Percentiles rank a stretch among this genome's conserved stretches.
Conservation (phyloP, 2,113 vertebrate genomes). For the Lipophrys pholis region DNA sequence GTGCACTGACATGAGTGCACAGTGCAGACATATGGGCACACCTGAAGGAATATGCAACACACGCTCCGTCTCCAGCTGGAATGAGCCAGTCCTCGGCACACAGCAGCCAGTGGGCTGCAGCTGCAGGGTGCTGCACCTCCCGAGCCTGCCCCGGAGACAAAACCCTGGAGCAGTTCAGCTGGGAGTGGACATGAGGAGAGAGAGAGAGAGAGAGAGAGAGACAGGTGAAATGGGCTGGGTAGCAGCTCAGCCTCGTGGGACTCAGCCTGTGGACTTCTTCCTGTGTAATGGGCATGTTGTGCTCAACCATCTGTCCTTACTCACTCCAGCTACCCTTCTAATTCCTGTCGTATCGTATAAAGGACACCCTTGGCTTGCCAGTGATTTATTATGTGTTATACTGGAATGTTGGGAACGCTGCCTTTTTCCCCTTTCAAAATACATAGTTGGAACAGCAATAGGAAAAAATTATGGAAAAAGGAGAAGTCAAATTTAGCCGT, state of each 20-base stretch:
- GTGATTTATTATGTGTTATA: too few relatives aligned
- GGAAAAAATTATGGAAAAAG: too few relatives aligned
- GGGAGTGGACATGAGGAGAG: constrained; percentile 19
- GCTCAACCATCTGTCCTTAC: too few relatives aligned
- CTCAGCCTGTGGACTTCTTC: too few relatives aligned
- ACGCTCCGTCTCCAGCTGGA: constrained; percentile 55
- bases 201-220: constrained; percentile 22
- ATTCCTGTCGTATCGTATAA: too few relatives aligned
- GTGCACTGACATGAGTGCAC: constrained; percentile 27
- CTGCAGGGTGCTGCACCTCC: constrained; percentile 37
- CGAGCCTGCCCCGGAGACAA: constrained; percentile 64
- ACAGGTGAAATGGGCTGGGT: constrained; percentile 17
- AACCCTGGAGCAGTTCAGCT: constrained; percentile 78
- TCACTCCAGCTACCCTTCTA: too few relatives aligned
- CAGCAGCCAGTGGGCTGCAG: constrained; percentile 70
- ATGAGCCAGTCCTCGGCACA: constrained; percentile 81
- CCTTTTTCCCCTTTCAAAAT: too few relatives aligned
- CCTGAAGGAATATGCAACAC: constrained; percentile 85
- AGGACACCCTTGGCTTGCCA: too few relatives aligned
- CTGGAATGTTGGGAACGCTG: too few relatives aligned
- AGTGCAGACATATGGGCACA: constrained; percentile 52
- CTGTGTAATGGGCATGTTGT: too few relatives aligned
- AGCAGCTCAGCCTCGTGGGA: background rate
- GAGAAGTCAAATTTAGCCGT: too few relatives aligned
- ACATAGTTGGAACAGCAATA: too few relatives aligned